Evolutionary conservation across 2,113 vertebrate genomes (phyloP).

Genomic region (Bos indicus): DNA sequence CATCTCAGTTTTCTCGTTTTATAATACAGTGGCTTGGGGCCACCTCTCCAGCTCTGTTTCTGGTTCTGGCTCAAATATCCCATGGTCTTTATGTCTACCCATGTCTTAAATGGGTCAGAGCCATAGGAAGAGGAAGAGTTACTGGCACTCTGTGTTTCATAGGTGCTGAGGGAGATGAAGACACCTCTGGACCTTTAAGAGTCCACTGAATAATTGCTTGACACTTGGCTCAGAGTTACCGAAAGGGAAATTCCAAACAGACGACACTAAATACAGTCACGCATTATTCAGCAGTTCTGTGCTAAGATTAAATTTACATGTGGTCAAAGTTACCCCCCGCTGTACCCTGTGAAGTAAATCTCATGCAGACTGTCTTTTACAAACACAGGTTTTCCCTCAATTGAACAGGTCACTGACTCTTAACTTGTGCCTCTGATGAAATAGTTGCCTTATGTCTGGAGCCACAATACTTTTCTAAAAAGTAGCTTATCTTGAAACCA

Average conservation of each 20-base stretch:
- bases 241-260: neutral
- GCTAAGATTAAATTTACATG: neutral
- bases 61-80: neutral
- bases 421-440: neutral
- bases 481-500: neutral
- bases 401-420: neutral
- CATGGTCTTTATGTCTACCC: neutral
- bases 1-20: neutral
- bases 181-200: neutral
- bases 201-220: neutral
- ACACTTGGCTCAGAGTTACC: neutral
- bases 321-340: neutral
- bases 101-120: neutral
- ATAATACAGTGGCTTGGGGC: neutral
- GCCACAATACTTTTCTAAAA: neutral
- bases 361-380: neutral
- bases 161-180: neutral
- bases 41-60: neutral
- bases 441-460: neutral
- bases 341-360: neutral
- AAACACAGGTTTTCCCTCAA: neutral
- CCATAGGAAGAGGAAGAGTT: neutral
- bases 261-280: neutral
- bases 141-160: neutral
- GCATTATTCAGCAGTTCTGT: neutral